phyloP scores from a whole-genome alignment of 2,888 invertebrate genomes.

The Eueremaeus valkanovi region DNA sequence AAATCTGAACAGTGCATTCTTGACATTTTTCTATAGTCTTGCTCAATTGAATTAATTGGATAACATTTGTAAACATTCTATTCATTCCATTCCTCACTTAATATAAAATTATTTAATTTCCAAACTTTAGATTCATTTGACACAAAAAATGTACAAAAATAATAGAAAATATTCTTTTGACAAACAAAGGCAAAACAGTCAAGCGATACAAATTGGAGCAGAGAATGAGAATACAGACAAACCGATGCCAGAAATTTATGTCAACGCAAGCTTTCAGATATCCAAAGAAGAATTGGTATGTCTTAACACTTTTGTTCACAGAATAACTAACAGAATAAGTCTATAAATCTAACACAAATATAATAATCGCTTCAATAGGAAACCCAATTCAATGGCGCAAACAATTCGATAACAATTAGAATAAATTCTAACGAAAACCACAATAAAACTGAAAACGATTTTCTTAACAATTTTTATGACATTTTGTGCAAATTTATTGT shows the following conservation, averaged over 20 bases:
- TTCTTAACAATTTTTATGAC: neutral
- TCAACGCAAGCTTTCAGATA: neutral
- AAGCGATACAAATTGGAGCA: neutral
- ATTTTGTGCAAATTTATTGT: neutral
- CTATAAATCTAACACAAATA: neutral
- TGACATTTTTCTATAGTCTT: too few species aligned
- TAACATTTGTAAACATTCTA: too few species aligned
- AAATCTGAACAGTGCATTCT: too few species aligned
- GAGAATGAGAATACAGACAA: neutral
- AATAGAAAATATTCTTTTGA: neutral
- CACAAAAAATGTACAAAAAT: too few species aligned
- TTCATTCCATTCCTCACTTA: too few species aligned
- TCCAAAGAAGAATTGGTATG: neutral
- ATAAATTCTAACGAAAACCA: neutral
- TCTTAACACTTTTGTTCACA: neutral
- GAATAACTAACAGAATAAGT: neutral
- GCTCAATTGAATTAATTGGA: too few species aligned
- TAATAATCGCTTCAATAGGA: neutral
- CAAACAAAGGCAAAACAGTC: neutral
- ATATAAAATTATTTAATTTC: too few species aligned
- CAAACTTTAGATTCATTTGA: too few species aligned
- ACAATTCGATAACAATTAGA: neutral
- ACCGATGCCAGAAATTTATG: neutral
- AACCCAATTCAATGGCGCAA: neutral
- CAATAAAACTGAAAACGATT: neutral